Evolutionary conservation across 2,113 vertebrate species (phyloP).

Genomic region (Epinephelus cyanopodus): DNA sequence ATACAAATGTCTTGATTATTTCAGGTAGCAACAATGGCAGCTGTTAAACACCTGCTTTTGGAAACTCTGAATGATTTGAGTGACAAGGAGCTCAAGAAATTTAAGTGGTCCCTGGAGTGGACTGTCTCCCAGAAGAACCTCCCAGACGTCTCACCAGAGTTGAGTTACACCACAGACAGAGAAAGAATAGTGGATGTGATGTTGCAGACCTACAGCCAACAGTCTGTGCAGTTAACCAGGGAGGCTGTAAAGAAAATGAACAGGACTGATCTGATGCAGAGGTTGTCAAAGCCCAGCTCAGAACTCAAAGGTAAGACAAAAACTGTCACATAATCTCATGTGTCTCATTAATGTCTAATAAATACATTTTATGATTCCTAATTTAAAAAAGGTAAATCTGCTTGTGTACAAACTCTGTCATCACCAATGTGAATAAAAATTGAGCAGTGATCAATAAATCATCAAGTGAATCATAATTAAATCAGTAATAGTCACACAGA

Average conservation of each 20-base stretch:
- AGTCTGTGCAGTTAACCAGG: not conserved
- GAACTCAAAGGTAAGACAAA: not conserved
- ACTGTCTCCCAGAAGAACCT: not conserved
- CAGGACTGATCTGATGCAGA: conserved; percentile 11
- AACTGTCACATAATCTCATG: not conserved
- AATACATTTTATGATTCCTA: too few relatives aligned
- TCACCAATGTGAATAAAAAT: too few relatives aligned
- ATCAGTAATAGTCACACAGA: not conserved
- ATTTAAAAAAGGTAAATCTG: too few relatives aligned
- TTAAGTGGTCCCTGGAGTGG: not conserved
- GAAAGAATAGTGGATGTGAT: not conserved
- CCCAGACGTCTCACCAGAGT: too few relatives aligned
- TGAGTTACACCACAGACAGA: too few relatives aligned
- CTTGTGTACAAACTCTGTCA: too few relatives aligned
- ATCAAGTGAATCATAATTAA: not conserved
- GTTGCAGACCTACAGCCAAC: not conserved
- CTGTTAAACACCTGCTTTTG: not conserved
- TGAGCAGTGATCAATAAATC: not conserved
- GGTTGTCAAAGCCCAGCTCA: not conserved
- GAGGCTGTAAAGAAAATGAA: conserved; percentile 19
- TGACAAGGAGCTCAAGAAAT: not conserved
- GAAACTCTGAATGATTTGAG: not conserved
- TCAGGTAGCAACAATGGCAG: not conserved
- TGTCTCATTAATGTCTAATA: too few relatives aligned
- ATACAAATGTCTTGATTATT: not conserved